phyloP scores from a whole-genome alignment of 2,113 vertebrate species.

The Odocoileus hemionus region DNA sequence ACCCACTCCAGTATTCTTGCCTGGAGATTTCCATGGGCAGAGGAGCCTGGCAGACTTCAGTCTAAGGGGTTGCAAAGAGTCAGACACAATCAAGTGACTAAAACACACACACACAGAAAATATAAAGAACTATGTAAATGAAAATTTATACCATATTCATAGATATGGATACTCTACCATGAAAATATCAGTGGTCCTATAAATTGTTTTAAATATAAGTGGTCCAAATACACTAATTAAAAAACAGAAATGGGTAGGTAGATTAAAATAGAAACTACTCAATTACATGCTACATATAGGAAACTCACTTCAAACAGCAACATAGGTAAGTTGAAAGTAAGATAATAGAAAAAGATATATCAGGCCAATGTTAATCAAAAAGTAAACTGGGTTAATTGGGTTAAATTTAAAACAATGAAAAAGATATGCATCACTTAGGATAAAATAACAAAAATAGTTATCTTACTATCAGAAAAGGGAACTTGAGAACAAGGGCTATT shows the following conservation, averaged over 20 bases:
- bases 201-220: background rate
- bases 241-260: background rate
- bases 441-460: background rate
- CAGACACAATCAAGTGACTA: background rate
- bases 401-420: background rate
- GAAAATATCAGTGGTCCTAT: background rate
- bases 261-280: background rate
- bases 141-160: background rate
- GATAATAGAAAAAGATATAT: background rate
- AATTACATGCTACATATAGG: background rate
- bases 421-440: background rate
- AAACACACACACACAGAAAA: background rate
- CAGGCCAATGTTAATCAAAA: background rate
- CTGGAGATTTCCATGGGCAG: background rate
- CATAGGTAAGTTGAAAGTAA: background rate
- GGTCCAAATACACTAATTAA: background rate
- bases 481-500: background rate
- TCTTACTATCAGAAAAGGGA: background rate
- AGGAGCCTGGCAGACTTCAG: background rate
- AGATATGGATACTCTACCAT: background rate
- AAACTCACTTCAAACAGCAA: background rate
- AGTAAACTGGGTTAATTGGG: background rate
- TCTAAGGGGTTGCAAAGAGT: background rate
- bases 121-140: background rate
- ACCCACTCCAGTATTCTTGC: background rate